A percentile compares a stretch with the other conserved stretches of the same genome.
These are phyloP conservation scores for Isaurus tuberculatus DNA, from an alignment of 92 coral and sea anemone genomes.

Conservation along the genomic window DNA sequence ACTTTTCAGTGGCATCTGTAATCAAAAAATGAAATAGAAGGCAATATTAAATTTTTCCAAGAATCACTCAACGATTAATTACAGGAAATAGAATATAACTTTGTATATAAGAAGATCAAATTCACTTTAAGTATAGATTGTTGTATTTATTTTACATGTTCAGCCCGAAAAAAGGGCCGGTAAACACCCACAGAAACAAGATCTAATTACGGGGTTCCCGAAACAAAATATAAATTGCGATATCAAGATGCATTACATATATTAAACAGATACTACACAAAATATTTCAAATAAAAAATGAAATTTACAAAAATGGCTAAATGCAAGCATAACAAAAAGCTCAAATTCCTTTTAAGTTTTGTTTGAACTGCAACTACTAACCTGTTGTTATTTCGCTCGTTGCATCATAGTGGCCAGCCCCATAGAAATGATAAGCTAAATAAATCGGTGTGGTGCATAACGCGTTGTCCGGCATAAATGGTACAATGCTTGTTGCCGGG, in stretches of 20 bases:
- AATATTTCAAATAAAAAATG: too few relatives aligned
- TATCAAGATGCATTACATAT: neutral
- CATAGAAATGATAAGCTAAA: constrained; percentile 35
- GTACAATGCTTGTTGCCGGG: too few relatives aligned
- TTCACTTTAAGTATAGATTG: neutral
- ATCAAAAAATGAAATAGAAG: neutral
- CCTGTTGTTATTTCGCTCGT: neutral
- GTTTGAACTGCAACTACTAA: constrained; percentile 3
- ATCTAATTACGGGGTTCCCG: neutral
- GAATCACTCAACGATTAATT: neutral
- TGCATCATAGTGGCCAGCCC: constrained; percentile 43
- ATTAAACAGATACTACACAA: too few relatives aligned
- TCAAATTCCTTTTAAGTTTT: neutral
- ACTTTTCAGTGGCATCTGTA: neutral
- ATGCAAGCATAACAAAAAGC: neutral
- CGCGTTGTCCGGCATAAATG: constrained; percentile 36
- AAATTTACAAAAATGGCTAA: neutral
- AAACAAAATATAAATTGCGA: neutral
- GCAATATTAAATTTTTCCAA: neutral
- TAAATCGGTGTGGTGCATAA: constrained; percentile 8
- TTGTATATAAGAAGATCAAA: neutral
- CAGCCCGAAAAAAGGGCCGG: too few relatives aligned
- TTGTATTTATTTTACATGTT: neutral
- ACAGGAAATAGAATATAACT: neutral
- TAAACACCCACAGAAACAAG: too few relatives aligned